phyloP scores from a whole-genome alignment of 2,113 vertebrate genomes.

The Nyctereutes procyonoides region DNA sequence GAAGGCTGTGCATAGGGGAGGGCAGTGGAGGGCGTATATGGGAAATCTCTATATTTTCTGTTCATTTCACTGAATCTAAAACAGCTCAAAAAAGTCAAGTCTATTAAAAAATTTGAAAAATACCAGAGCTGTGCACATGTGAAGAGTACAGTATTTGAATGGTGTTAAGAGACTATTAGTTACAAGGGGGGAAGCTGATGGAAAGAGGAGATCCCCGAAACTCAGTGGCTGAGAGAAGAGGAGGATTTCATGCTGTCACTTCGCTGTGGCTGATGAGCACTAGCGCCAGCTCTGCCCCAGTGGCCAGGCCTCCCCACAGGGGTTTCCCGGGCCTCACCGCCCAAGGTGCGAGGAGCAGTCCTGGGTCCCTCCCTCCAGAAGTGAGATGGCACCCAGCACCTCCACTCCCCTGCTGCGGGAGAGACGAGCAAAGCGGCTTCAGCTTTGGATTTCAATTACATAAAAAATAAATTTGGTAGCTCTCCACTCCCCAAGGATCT shows the following conservation, averaged over 20 bases:
- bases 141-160: too few species aligned
- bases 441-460: not conserved
- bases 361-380: not conserved
- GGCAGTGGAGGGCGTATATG: too few species aligned
- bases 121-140: not conserved
- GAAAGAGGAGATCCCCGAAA: too few species aligned
- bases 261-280: not conserved
- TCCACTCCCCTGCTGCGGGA: fast-evolving
- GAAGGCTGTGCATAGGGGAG: too few species aligned
- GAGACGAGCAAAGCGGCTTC: not conserved
- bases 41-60: not conserved
- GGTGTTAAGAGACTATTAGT: not conserved
- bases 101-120: not conserved
- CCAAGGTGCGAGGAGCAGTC: not conserved
- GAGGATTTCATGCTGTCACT: too few species aligned
- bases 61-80: not conserved
- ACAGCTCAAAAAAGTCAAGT: not conserved
- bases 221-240: not conserved
- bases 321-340: too few species aligned
- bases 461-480: not conserved
- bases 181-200: too few species aligned
- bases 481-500: not conserved
- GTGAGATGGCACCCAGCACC: too few species aligned
- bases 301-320: not conserved
- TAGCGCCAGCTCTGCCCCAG: not conserved